These are phyloP conservation scores for Clamator glandarius DNA, from an alignment of 2,797 vertebrate species.

Conservation along the genomic window DNA sequence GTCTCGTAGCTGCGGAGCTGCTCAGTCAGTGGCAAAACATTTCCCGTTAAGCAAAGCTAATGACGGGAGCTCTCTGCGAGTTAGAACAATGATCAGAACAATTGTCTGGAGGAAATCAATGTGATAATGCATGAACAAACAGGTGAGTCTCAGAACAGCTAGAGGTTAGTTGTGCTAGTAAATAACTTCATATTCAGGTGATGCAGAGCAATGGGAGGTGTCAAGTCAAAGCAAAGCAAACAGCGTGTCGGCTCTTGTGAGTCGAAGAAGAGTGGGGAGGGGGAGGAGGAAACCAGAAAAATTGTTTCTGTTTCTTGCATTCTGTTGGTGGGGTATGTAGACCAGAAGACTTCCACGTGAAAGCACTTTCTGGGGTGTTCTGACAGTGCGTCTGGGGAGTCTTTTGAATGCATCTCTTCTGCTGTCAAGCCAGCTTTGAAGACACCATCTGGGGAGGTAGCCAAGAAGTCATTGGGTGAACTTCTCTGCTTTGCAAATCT, in stretches of 20 bases:
- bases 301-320: background rate
- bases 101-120: conserved; percentile 66
- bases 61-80: conserved; percentile 31
- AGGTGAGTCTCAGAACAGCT: conserved; percentile 60
- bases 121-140: conserved; percentile 66
- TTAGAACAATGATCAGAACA: conserved; percentile 62
- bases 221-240: background rate
- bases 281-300: background rate
- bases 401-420: conserved; percentile 19
- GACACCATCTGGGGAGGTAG: conserved; percentile 43
- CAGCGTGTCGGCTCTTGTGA: background rate
- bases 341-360: background rate
- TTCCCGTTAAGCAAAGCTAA: conserved; percentile 62
- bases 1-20: conserved; percentile 35
- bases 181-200: background rate
- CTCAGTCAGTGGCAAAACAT: conserved; percentile 54
- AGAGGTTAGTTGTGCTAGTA: conserved; percentile 41
- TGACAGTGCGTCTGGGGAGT: background rate
- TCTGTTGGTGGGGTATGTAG: background rate
- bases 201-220: background rate
- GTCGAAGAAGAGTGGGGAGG: background rate
- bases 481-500: conserved; percentile 50
- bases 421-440: conserved; percentile 42
- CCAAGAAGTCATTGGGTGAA: conserved; percentile 55
- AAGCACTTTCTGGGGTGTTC: conserved; percentile 14